Evolutionary conservation across 2,113 vertebrate species (phyloP), one percentile per base, ranked within the genome.

Genomic region (Talpa occidentalis): DNA sequence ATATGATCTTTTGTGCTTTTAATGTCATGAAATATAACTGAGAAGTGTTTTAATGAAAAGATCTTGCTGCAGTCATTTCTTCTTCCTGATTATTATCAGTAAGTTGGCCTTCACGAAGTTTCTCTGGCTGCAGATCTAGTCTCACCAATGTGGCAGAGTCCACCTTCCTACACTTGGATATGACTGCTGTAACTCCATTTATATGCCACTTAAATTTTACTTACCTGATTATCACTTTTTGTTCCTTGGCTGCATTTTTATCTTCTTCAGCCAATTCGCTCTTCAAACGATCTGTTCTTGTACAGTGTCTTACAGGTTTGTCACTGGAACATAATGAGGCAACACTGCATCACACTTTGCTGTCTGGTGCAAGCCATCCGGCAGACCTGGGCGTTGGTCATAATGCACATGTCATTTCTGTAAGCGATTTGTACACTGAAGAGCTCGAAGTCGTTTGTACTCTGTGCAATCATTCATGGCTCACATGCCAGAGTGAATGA

Each of bases 91-190:
- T 60, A 44, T 17, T 1, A 16, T 54, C 47, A 21, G 22, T 17
- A 16, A 35, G 70, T 67, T 76, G 2, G 0, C 28, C 77, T 52
- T 56, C 84, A 2, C 3, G 5, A 4, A 10, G 9, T 26, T 47
- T 7, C 6, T 78, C 17, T 12, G 47, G 26, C 40, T 44, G 12
- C 2, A 19, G 3, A 32, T 10, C 30, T 12, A 2, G 47, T 28
- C 37, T 60, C 28, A 67, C n/a, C 37, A 0, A 17, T 12, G 19
- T 26, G 32, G 40, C 22, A 19, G 26, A 3, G n/a, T 28, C n/a
- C 80, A 16, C 15, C 26, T 28, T 4, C 24, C n/a, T 40, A 32
- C 1, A 1, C 2, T 7, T 4, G 10, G 10, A 8, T 26, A 28
- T 30, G 19, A 52, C n/a, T 47, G 30, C 60, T 17, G 1, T 19